A percentile compares a stretch with the other conserved stretches of the same genome.
Conservation (phyloP, 2,888 invertebrate species). For the Drosophila prostipennis region DNA sequence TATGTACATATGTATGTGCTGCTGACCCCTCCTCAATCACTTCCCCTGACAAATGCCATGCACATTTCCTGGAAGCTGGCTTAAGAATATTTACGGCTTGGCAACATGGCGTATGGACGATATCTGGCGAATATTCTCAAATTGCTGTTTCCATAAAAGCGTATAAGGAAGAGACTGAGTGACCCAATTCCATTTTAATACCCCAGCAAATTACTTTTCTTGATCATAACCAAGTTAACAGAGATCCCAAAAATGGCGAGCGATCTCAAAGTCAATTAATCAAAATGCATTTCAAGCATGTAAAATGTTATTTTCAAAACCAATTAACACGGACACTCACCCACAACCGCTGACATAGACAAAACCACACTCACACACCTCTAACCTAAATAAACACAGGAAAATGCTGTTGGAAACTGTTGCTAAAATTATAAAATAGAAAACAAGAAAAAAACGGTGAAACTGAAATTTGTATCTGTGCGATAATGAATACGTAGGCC, state of each 20-base stretch:
- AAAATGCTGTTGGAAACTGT: slow-evolving; percentile 26
- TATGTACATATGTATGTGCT: slow-evolving; percentile 3
- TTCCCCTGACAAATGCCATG: slow-evolving; percentile 11
- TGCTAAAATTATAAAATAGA: slow-evolving; percentile 14
- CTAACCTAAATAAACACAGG: slow-evolving; percentile 12
- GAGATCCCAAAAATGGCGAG: not conserved
- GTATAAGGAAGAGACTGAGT: not conserved
- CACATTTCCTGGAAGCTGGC: slow-evolving; percentile 4
- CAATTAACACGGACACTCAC: slow-evolving; percentile 32
- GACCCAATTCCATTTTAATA: not conserved
- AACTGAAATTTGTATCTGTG: slow-evolving; percentile 31
- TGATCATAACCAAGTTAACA: not conserved
- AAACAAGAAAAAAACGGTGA: slow-evolving; percentile 7
- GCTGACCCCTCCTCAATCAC: slow-evolving; percentile 6
- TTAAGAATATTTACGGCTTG: not conserved
- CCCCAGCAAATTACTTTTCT: not conserved
- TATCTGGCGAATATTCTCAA: slow-evolving; percentile 2
- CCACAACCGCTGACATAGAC: slow-evolving; percentile 6
- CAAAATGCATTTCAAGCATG: slow-evolving; percentile 11
- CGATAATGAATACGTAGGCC: slow-evolving; percentile 23
- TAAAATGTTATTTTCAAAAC: slow-evolving; percentile 25
- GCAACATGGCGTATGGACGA: slow-evolving; percentile 32
- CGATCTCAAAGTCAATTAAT: slow-evolving; percentile 22
- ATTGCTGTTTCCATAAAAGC: not conserved
- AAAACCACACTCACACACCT: not conserved